Evolutionary conservation across 2,797 vertebrate genomes (phyloP).

Genomic region (Podarcis lilfordi): DNA sequence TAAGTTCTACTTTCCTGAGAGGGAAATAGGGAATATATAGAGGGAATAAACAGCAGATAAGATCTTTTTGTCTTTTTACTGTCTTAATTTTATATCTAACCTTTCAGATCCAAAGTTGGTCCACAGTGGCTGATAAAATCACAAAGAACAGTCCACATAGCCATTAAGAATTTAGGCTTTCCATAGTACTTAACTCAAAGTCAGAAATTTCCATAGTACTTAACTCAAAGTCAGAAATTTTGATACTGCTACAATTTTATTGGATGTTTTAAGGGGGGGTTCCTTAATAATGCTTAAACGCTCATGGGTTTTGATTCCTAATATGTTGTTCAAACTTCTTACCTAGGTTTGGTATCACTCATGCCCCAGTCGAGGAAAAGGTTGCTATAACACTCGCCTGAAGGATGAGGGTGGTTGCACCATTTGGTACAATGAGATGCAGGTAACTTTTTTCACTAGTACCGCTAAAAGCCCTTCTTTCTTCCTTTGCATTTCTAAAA

Average conservation of each 20-base stretch:
- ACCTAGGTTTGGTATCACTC: conserved; percentile 97
- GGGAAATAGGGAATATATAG: neutral
- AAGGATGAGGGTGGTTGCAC: conserved; percentile 98
- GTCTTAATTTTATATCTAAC: neutral
- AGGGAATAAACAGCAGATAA: neutral
- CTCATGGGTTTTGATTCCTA: neutral
- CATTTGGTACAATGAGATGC: conserved; percentile 99
- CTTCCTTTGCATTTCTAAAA: neutral
- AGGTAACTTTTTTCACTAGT: conserved; percentile 78
- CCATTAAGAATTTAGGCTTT: neutral
- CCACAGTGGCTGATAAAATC: neutral
- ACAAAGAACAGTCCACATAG: neutral
- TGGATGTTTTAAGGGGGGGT: neutral
- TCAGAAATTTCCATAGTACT: neutral
- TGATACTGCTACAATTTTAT: no score
- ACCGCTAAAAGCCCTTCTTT: neutral
- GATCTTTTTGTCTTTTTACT: neutral
- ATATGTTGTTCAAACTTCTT: neutral
- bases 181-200: neutral
- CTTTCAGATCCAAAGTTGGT: neutral
- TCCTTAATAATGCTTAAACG: neutral
- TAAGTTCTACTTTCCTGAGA: conserved; percentile 57
- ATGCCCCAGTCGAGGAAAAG: conserved; percentile 92
- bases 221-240: neutral
- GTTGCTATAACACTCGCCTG: conserved; percentile 93